Conservation (phyloP, 2,797 vertebrate genomes). For the Syngnathus acus region DNA sequence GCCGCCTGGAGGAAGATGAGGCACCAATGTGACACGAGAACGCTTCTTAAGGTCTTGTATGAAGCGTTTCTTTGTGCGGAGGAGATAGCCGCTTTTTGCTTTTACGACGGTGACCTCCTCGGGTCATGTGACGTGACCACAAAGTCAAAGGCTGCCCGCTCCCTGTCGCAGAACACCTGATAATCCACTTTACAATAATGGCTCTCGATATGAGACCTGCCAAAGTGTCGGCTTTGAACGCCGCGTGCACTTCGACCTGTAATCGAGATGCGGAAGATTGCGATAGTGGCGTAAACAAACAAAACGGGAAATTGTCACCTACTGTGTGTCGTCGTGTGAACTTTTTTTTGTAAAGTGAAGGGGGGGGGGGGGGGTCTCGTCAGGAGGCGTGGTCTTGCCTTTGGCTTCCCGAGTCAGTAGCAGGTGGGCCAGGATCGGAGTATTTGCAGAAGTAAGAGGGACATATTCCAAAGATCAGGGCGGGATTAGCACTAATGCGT, state of each 20-base stretch:
- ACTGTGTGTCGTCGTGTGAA: slow-evolving; percentile 39
- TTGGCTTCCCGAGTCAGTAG: slow-evolving; percentile 54
- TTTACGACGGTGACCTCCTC: background rate
- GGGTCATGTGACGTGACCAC: background rate
- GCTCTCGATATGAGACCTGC: slow-evolving; percentile 24
- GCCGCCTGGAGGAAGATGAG: slow-evolving; percentile 2
- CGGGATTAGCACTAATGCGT: slow-evolving; percentile 75
- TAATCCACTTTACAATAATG: slow-evolving; percentile 48
- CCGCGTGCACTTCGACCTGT: slow-evolving; percentile 39
- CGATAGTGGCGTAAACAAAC: slow-evolving; percentile 38
- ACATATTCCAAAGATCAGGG: slow-evolving; percentile 74
- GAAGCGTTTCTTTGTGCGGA: slow-evolving; percentile 60
- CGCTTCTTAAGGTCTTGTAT: background rate
- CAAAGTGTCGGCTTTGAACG: background rate
- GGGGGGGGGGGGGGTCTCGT: slow-evolving; percentile 15
- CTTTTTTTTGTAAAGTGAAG: slow-evolving; percentile 19
- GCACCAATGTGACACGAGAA: background rate
- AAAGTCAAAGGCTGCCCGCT: slow-evolving; percentile 7
- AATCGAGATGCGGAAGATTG: slow-evolving; percentile 46
- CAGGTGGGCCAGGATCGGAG: slow-evolving; percentile 60
- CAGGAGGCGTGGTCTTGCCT: slow-evolving; percentile 43
- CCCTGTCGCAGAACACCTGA: slow-evolving; percentile 34
- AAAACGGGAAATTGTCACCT: slow-evolving; percentile 48
- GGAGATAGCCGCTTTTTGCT: background rate
- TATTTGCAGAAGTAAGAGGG: slow-evolving; percentile 59